phyloP scores from a whole-genome alignment of 2,113 vertebrate species.

The Microtus pennsylvanicus region DNA sequence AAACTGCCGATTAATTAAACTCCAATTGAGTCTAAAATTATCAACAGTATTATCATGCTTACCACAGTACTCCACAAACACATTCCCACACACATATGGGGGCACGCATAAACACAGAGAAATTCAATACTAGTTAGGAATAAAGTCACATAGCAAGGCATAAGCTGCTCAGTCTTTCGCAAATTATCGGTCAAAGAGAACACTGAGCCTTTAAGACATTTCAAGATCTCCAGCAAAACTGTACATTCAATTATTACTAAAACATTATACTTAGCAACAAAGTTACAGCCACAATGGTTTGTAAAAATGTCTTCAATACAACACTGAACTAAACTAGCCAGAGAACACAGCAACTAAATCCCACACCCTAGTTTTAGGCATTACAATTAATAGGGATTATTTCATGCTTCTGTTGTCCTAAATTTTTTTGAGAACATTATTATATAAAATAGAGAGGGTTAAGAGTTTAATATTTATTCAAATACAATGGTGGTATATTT shows the following conservation, averaged over 20 bases:
- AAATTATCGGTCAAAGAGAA: neutral
- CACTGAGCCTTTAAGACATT: neutral
- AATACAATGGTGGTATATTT: neutral
- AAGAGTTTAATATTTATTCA: conserved; percentile 28
- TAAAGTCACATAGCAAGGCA: neutral
- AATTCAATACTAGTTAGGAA: conserved; percentile 4
- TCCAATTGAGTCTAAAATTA: conserved; percentile 12
- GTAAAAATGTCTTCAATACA: conserved; percentile 18
- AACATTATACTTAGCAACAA: conserved; percentile 22
- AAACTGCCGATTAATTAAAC: conserved; percentile 3
- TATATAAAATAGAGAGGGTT: neutral
- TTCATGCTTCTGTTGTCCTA: neutral
- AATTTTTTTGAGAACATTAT: neutral
- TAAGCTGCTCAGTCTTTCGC: neutral
- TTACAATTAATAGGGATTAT: neutral
- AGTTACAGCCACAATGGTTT: neutral
- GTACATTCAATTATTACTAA: conserved; percentile 17
- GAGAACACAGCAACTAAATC: neutral
- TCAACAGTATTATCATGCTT: neutral
- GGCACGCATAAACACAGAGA: neutral
- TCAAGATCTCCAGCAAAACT: neutral
- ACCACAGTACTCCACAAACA: neutral
- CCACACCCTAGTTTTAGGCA: conserved; percentile 1
- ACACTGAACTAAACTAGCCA: conserved; percentile 38
- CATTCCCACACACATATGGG: neutral